phyloP scores from a whole-genome alignment of 2,888 invertebrate genomes.

The Clistopyga incitator region DNA sequence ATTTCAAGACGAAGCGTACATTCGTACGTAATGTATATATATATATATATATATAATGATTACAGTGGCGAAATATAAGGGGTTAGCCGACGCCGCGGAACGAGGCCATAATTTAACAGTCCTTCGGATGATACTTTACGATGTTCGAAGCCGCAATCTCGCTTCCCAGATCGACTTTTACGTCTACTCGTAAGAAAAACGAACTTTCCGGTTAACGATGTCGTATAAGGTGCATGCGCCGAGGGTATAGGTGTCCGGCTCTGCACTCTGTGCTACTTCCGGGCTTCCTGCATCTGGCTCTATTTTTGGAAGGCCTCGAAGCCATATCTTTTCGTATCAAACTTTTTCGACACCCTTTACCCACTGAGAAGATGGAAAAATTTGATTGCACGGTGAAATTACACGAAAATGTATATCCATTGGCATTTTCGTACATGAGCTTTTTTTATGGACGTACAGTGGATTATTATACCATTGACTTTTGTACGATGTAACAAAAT shows the following conservation, averaged over 20 bases:
- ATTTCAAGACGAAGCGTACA: background rate
- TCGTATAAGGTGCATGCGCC: conserved; percentile 53
- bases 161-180: conserved; percentile 71
- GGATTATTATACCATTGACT: conserved; percentile 8
- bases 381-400: background rate
- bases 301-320: conserved; percentile 20
- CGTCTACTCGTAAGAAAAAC: conserved; percentile 69
- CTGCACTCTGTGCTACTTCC: background rate
- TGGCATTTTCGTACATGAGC: background rate
- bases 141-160: conserved; percentile 72
- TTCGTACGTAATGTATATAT: conserved; percentile 5
- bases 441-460: background rate
- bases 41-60: conserved; percentile 58
- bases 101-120: conserved; percentile 73
- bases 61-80: conserved; percentile 35
- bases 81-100: conserved; percentile 56
- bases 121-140: conserved; percentile 75
- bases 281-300: conserved; percentile 11
- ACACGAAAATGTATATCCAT: background rate
- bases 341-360: background rate
- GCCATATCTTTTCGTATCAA: background rate
- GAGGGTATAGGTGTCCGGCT: conserved; percentile 29
- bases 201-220: conserved; percentile 67
- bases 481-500: background rate
- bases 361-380: conserved; percentile 15